Evolutionary conservation across 2,888 invertebrate species (phyloP).

Genomic region (Rhamnusium bicolor): DNA sequence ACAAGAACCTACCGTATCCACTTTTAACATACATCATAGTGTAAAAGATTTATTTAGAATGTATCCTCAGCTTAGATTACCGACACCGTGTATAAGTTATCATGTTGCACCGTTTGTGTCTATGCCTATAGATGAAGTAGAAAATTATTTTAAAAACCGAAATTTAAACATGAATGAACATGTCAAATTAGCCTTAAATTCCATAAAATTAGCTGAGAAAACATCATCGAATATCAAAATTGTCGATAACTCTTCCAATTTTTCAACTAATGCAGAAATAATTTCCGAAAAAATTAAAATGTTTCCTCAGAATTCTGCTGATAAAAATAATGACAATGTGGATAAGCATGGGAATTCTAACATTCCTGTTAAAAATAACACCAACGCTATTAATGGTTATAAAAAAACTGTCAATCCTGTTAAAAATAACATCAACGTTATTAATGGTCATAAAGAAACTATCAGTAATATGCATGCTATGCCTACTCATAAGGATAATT

Average conservation of each 20-base stretch:
- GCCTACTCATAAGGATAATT: not conserved
- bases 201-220: constrained; percentile 23
- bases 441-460: not conserved
- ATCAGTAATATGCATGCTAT: not conserved
- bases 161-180: constrained; percentile 34
- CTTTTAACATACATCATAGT: constrained; percentile 47
- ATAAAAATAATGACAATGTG: no score
- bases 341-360: no score
- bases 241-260: not conserved
- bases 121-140: constrained; percentile 52
- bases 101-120: constrained; percentile 50
- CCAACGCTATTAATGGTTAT: no score
- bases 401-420: not conserved
- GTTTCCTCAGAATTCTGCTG: no score
- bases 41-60: constrained; percentile 42
- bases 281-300: not conserved
- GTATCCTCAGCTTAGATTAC: constrained; percentile 50
- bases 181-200: constrained; percentile 2
- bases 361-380: not conserved
- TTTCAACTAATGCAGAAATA: not conserved
- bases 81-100: constrained; percentile 38
- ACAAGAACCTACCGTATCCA: not conserved
- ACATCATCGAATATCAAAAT: not conserved
- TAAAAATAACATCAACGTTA: not conserved
- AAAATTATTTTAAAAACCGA: constrained; percentile 46